A percentile compares a stretch with the other conserved stretches of the same genome.
These are phyloP conservation scores for Rhabditoides inermis DNA, from an alignment of 2,888 invertebrate species.

Conservation along the genomic window DNA sequence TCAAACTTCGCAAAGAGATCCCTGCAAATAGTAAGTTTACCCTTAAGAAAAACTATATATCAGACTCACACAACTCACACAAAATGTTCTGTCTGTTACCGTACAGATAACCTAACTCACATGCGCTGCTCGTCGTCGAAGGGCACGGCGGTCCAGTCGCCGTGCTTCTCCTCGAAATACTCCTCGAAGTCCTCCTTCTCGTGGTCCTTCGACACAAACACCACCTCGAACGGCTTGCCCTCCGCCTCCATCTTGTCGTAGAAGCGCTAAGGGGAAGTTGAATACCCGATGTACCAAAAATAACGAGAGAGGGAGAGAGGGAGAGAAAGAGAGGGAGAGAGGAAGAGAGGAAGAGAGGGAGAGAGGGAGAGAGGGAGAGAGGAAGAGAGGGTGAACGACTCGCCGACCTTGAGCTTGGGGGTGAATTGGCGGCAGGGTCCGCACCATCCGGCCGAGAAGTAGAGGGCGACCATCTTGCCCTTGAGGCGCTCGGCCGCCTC, in stretches of 20 bases:
- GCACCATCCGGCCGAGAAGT: constrained; percentile 60
- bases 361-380: too few relatives aligned
- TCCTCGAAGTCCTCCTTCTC: constrained; percentile 41
- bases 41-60: too few relatives aligned
- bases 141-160: constrained; percentile 40
- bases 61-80: too few relatives aligned
- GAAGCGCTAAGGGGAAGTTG: too few relatives aligned
- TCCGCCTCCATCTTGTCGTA: constrained; percentile 38
- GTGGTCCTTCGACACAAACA: constrained; percentile 47
- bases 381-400: too few relatives aligned
- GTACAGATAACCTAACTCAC: too few relatives aligned
- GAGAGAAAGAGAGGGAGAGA: too few relatives aligned
- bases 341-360: too few relatives aligned
- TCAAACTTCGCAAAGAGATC: constrained; percentile 38
- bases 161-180: constrained; percentile 48
- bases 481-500: constrained; percentile 38
- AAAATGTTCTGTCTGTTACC: too few relatives aligned
- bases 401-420: constrained; percentile 43
- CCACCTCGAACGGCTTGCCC: constrained; percentile 44
- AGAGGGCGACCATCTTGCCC: constrained; percentile 54
- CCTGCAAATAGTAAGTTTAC: too few relatives aligned
- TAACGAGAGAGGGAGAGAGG: too few relatives aligned
- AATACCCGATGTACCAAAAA: too few relatives aligned
- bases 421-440: constrained; percentile 50
- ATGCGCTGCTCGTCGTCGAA: constrained; percentile 40